These are phyloP conservation scores for Griposia aprilina DNA, from an alignment of 2,888 invertebrate genomes.

Conservation along the genomic window DNA sequence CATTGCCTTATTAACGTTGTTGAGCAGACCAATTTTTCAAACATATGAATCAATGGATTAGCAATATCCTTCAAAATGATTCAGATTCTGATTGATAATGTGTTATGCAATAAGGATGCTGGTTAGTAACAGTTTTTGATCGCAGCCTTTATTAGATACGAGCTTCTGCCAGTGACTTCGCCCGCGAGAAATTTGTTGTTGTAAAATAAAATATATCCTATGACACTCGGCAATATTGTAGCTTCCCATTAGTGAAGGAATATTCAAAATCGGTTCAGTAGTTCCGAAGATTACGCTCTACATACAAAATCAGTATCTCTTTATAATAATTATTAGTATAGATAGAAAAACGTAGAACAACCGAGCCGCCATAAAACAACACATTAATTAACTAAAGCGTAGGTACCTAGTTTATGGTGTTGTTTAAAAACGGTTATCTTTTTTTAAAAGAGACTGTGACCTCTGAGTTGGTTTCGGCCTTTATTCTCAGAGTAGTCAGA, in stretches of 20 bases:
- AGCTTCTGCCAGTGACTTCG: neutral
- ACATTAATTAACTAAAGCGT: neutral
- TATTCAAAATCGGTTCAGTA: neutral
- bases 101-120: no score
- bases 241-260: neutral
- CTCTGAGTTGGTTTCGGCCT: no score
- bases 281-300: no score
- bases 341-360: neutral
- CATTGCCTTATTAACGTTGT: no score
- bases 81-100: no score
- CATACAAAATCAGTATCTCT: no score
- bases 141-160: neutral
- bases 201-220: neutral
- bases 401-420: neutral
- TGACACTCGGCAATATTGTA: neutral
- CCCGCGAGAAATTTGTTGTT: neutral
- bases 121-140: neutral
- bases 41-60: no score
- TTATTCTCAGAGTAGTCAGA: no score
- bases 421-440: neutral
- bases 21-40: no score
- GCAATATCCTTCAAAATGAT: no score
- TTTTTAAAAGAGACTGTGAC: no score
- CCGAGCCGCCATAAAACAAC: neutral
- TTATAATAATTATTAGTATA: no score